These are phyloP conservation scores for Caenorhabditis wallacei DNA, from an alignment of 2,888 invertebrate species.

Conservation along the genomic window DNA sequence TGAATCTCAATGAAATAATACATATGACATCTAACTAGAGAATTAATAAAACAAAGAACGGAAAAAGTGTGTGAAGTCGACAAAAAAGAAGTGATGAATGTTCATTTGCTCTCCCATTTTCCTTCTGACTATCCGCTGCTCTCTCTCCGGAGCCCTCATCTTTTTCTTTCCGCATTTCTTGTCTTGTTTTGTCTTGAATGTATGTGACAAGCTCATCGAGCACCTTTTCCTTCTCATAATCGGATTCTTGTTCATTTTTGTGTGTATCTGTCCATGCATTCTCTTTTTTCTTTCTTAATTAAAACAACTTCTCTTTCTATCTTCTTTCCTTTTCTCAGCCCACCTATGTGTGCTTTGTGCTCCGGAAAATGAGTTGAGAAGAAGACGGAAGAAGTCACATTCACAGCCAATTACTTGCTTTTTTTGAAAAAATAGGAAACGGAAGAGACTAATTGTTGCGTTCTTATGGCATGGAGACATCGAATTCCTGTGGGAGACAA, in stretches of 20 bases:
- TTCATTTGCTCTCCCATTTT: slow-evolving; percentile 32
- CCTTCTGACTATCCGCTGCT: slow-evolving; percentile 19
- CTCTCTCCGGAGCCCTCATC: slow-evolving; percentile 26
- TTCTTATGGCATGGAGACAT: slow-evolving; percentile 20
- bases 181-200: slow-evolving; percentile 59
- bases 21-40: no score
- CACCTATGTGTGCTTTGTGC: slow-evolving; percentile 50
- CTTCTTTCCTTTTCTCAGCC: slow-evolving; percentile 4
- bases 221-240: slow-evolving; percentile 51
- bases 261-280: slow-evolving; percentile 19
- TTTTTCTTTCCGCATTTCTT: slow-evolving; percentile 44
- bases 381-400: slow-evolving; percentile 34
- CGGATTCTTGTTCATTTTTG: slow-evolving; percentile 60
- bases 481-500: slow-evolving; percentile 33
- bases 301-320: slow-evolving; percentile 21
- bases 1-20: no score
- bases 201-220: slow-evolving; percentile 63
- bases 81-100: slow-evolving; percentile 50
- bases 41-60: slow-evolving; percentile 31
- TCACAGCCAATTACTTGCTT: slow-evolving; percentile 55
- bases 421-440: slow-evolving; percentile 4
- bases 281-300: slow-evolving; percentile 44
- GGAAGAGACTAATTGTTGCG: slow-evolving; percentile 33
- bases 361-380: slow-evolving; percentile 4
- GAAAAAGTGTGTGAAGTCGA: slow-evolving; percentile 29